Evolutionary conservation across 1,140 invertebrate species (phyloP), one percentile per base, ranked within the genome.

Genomic region (Cherax quadricarinatus): DNA sequence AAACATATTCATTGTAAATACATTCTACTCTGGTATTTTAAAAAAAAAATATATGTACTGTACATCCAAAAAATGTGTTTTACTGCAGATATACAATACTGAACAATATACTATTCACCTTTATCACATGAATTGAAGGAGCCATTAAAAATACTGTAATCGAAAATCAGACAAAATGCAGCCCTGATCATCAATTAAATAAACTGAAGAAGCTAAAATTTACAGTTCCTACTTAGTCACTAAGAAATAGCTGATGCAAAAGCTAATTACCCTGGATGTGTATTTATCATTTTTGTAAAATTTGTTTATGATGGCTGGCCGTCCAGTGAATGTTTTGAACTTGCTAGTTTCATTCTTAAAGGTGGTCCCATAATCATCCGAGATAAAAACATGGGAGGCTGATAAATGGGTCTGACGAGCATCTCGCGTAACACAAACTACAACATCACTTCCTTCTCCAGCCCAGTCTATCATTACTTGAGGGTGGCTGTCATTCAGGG

Each of bases 381-480:
- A 98, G 94, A 98, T 97, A 94, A 97, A 98, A 7, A 98, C 96
- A 62, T 97, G 96, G 78, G 97, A 98, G 88, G 97, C 96, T 86
- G 95, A 95, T 80, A 93, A 93, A 84, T 95, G 92, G 5, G 94
- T 92, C 60, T 95, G 95, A 93, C 95, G 81, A 80, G 51, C 49
- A 91, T 98, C 97, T 94, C 97, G 96, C 3, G 98, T 97, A 82
- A 98, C 95, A 94, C 98, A 98, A 88, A 98, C 97, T 91, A 98
- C 97, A 16, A 98, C 97, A 95, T 97, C 96, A 78, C 97, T 98
- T 30, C 96, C 96, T 94, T 97, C 97, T 49, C 98, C 98, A 53
- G 98, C 97, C 98, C 98, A 98, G 95, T 98, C 97, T 1, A 98
- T 97, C 96, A 98, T 97, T 93, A 98, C 95, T 94, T 98, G 97